phyloP scores from a whole-genome alignment of 2,888 invertebrate species.

The Perizoma flavofasciatum region DNA sequence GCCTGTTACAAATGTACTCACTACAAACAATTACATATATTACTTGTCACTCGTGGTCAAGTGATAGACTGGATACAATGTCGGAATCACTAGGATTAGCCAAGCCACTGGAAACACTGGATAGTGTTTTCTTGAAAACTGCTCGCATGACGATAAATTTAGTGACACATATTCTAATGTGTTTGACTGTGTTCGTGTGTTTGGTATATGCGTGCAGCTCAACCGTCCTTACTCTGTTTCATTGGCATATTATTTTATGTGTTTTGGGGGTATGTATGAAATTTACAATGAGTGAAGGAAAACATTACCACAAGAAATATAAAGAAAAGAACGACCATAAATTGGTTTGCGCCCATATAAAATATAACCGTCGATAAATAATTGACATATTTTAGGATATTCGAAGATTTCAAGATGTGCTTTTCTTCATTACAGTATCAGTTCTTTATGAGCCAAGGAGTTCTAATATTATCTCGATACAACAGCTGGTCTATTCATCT shows the following conservation, averaged over 20 bases:
- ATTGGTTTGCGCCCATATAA: no score
- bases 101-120: conserved; percentile 16
- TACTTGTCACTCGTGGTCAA: conserved; percentile 31
- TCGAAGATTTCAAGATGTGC: background rate
- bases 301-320: no score
- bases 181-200: conserved; percentile 49
- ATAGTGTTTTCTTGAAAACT: conserved; percentile 41
- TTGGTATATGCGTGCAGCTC: conserved; percentile 44
- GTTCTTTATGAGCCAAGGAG: conserved; percentile 58
- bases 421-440: conserved; percentile 52
- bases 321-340: no score
- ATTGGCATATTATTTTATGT: conserved; percentile 52
- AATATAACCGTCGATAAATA: no score
- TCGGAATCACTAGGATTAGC: conserved; percentile 21
- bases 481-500: conserved; percentile 56
- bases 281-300: no score
- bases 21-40: conserved; percentile 28
- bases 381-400: no score
- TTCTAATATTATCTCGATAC: conserved; percentile 48
- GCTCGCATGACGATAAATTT: conserved; percentile 44
- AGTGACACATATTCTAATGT: conserved; percentile 45
- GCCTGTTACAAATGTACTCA: conserved; percentile 14
- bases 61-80: conserved; percentile 35
- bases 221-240: conserved; percentile 33
- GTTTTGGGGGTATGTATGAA: conserved; percentile 53